phyloP scores from a whole-genome alignment of 2,797 vertebrate species.

The Sibirionetta formosa region DNA sequence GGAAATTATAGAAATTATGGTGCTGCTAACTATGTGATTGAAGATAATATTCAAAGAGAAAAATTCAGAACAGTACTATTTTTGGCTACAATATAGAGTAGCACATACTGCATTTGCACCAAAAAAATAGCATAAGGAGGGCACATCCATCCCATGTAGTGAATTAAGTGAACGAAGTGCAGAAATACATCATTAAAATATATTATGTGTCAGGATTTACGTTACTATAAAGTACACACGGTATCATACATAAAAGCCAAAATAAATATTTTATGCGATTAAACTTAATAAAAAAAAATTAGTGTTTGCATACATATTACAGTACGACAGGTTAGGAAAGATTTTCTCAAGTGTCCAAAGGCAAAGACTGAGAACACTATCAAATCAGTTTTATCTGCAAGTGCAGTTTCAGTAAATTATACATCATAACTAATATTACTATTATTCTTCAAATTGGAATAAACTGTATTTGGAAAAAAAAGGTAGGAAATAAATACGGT shows the following conservation, averaged over 20 bases:
- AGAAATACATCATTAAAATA: background rate
- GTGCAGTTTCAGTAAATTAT: background rate
- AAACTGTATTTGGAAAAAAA: background rate
- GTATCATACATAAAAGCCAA: background rate
- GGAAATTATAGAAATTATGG: background rate
- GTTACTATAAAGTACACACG: background rate
- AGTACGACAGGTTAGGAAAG: background rate
- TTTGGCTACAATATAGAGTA: background rate
- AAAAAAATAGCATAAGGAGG: background rate
- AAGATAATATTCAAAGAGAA: background rate
- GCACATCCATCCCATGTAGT: accelerated
- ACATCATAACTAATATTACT: background rate
- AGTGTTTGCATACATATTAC: background rate
- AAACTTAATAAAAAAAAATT: background rate
- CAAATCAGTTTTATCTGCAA: background rate
- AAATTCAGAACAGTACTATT: background rate
- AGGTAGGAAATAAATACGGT: background rate
- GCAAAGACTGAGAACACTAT: background rate
- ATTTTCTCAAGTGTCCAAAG: background rate
- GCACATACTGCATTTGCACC: background rate
- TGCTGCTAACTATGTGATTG: background rate
- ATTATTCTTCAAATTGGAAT: background rate
- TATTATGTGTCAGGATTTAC: background rate
- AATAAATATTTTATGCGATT: background rate
- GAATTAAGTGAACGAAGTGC: background rate